phyloP scores from a whole-genome alignment of 2,888 invertebrate genomes.

The Protophormia terraenovae region DNA sequence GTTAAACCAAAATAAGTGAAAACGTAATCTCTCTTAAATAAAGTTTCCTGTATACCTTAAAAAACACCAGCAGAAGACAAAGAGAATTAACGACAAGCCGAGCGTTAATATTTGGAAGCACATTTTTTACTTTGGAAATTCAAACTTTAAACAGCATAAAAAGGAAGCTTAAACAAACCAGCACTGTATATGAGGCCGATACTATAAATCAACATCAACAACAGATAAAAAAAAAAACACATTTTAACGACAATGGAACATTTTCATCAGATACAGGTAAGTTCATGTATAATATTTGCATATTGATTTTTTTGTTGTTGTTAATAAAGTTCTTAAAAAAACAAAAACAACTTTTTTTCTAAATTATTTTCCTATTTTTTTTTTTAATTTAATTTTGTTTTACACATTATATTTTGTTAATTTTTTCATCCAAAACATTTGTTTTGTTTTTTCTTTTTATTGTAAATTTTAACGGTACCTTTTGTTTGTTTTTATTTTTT shows the following conservation, averaged over 20 bases:
- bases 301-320: constrained; percentile 64
- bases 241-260: constrained; percentile 76
- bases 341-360: not conserved
- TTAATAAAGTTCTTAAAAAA: not conserved
- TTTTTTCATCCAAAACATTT: too few species aligned
- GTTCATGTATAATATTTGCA: constrained; percentile 72
- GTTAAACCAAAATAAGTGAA: too few species aligned
- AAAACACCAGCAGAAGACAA: not conserved
- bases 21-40: too few species aligned
- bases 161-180: not conserved
- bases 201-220: constrained; percentile 60
- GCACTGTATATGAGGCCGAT: constrained; percentile 46
- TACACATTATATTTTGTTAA: too few species aligned
- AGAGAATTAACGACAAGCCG: not conserved
- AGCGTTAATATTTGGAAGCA: not conserved
- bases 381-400: too few species aligned
- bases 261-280: constrained; percentile 81
- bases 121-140: not conserved
- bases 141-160: not conserved
- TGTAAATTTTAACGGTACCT: constrained; percentile 42
- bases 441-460: constrained; percentile 45
- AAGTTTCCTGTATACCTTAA: too few species aligned
- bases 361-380: too few species aligned
- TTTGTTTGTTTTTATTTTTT: not conserved
- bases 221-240: not conserved